Conservation (phyloP, 2,888 invertebrate species). For the Lordiphosa andalusiaca region DNA sequence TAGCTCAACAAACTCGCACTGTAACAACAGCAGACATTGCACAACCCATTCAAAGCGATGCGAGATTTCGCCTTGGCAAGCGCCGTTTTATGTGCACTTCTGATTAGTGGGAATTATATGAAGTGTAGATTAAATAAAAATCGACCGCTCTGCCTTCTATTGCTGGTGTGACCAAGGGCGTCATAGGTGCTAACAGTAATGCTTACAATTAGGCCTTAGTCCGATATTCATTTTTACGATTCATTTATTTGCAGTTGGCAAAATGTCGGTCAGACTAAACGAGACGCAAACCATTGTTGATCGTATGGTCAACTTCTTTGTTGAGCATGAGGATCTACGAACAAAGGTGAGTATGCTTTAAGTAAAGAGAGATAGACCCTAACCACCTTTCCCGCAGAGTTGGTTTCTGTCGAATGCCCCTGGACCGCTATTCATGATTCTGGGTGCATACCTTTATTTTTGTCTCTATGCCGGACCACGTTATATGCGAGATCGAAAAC, state of each 20-base stretch:
- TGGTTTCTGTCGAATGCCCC: slow-evolving; percentile 89
- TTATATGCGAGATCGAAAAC: slow-evolving; percentile 93
- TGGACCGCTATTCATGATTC: slow-evolving; percentile 85
- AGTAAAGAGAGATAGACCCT: not conserved
- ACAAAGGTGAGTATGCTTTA: slow-evolving; percentile 58
- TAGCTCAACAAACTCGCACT: slow-evolving; percentile 24
- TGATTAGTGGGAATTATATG: slow-evolving; percentile 46
- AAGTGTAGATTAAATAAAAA: slow-evolving; percentile 39
- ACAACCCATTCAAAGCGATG: slow-evolving; percentile 26
- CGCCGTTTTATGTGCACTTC: slow-evolving; percentile 36
- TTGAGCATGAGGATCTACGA: slow-evolving; percentile 79
- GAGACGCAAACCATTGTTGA: slow-evolving; percentile 78
- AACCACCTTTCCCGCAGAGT: slow-evolving; percentile 69
- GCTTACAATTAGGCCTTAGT: slow-evolving; percentile 19
- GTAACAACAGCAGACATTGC: slow-evolving; percentile 15
- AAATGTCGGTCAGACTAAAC: slow-evolving; percentile 77
- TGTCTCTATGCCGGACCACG: slow-evolving; percentile 90
- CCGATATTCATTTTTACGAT: not conserved
- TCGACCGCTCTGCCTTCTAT: slow-evolving; percentile 18
- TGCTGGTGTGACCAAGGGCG: slow-evolving; percentile 26
- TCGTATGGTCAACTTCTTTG: slow-evolving; percentile 79
- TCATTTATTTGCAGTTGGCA: slow-evolving; percentile 41
- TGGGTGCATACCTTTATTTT: slow-evolving; percentile 87
- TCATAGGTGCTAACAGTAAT: slow-evolving; percentile 46
- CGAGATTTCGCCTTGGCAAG: slow-evolving; percentile 53